Percentiles rank a stretch among this genome's conserved stretches.
Conservation (phyloP, 2,797 vertebrate genomes). For the Lagodon rhomboides region DNA sequence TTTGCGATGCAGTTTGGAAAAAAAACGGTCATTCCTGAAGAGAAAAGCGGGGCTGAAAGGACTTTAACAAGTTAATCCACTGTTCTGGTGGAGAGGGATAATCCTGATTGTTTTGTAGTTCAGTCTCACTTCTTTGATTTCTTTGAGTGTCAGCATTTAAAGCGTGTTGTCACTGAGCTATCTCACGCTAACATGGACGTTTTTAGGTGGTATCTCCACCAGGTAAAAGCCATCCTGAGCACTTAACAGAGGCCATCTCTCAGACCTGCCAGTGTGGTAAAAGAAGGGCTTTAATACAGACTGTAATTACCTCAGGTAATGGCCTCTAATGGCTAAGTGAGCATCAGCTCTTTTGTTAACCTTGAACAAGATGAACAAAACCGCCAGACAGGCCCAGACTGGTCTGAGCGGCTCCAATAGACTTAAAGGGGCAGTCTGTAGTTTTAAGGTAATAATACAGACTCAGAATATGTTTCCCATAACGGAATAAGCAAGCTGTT, state of each 20-base stretch:
- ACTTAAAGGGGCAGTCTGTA: not conserved
- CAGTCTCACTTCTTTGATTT: slow-evolving; percentile 34
- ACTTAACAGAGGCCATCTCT: slow-evolving; percentile 32
- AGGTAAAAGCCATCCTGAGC: slow-evolving; percentile 29
- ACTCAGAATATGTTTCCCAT: too few species aligned
- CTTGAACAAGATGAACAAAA: slow-evolving; percentile 59
- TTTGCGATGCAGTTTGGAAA: slow-evolving; percentile 22
- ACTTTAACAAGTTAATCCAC: slow-evolving; percentile 44
- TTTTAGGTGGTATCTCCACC: slow-evolving; percentile 9
- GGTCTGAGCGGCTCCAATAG: slow-evolving; percentile 31
- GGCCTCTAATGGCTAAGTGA: slow-evolving; percentile 45
- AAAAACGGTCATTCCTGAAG: slow-evolving; percentile 6
- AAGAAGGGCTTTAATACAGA: slow-evolving; percentile 44
- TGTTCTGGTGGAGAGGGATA: slow-evolving; percentile 27
- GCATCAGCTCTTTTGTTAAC: slow-evolving; percentile 68
- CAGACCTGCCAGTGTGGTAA: slow-evolving; percentile 31
- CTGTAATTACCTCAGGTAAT: slow-evolving; percentile 63
- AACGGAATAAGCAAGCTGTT: too few species aligned
- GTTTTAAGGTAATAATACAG: too few species aligned
- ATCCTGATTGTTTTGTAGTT: slow-evolving; percentile 31
- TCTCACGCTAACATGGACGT: not conserved
- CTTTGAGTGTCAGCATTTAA: slow-evolving; percentile 23
- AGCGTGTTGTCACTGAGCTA: not conserved
- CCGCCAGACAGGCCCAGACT: slow-evolving; percentile 60
- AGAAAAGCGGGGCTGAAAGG: slow-evolving; percentile 16